Evolutionary conservation across 2,797 vertebrate genomes (phyloP), one percentile per base, ranked within the genome.

Genomic region (Phrynocephalus forsythii): DNA sequence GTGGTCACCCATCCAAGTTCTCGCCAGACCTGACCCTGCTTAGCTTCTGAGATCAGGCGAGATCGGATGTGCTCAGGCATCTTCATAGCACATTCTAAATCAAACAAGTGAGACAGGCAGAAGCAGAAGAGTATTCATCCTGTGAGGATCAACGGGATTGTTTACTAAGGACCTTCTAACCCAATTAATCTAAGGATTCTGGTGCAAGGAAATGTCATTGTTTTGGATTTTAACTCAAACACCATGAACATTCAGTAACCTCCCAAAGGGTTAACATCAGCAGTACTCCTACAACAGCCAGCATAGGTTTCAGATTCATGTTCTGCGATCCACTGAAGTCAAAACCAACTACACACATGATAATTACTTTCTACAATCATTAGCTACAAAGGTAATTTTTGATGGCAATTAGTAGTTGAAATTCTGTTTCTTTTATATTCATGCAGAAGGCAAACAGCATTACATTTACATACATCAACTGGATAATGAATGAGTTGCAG

Each of bases 331-430:
- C 44, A 44, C 15, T 75, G 33, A 75, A 75, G 18, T 56, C 72
- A 38, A 76, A 26, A 44, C 8, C 75, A 76, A 38, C 38, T 50
- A 44, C 20, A 76, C 9, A 44, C 44, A 22, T 76, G 15, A 63
- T 63, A 63, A 63, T n/a, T 71, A 28, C 15, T 83, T 63, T 75
- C 33, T 84, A 63, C 22, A 86, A n/a, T 83, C 82, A 75, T 79
- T 60, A 8, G 0, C 8, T 0, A 48, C 38, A 76, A 71, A 38
- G 79, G 1, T 18, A 75, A 28, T 52, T 69, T 85, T 85, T 86
- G 8, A 63, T 63, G 60, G 15, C 20, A 63, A 63, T 10, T 16
- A 60, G 13, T 6, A 16, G 20, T 6, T 63, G 60, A 63, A 63
- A 63, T 63, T 18, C 60, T 63, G 18, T 63, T 63, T 63, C 18